A percentile compares a stretch with the other conserved stretches of the same genome.
These are phyloP conservation scores for Euzophera pinguis DNA, from an alignment of 2,888 invertebrate genomes.

Conservation along the genomic window DNA sequence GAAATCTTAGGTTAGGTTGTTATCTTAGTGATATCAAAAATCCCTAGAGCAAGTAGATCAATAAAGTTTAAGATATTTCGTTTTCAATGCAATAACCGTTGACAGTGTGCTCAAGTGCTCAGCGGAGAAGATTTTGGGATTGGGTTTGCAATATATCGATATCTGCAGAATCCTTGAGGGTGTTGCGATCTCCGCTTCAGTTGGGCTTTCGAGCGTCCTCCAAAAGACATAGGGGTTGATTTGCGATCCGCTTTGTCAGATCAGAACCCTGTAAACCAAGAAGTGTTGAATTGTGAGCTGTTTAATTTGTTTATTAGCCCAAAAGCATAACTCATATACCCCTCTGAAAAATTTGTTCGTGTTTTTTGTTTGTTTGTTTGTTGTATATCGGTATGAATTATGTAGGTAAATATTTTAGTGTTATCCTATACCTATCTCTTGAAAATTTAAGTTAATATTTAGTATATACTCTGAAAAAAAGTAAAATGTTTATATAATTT, in stretches of 20 bases:
- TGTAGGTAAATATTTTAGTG: no score
- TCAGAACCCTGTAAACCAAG: conserved; percentile 44
- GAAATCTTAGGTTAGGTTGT: no score
- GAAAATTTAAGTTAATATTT: no score
- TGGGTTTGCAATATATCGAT: conserved; percentile 41
- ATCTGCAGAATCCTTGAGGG: conserved; percentile 46
- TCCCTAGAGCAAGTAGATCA: no score
- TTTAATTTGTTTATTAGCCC: conserved; percentile 25
- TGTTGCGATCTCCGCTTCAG: conserved; percentile 47
- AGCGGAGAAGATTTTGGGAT: conserved; percentile 23
- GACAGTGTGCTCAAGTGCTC: background rate
- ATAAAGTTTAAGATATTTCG: background rate
- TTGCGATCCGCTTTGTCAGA: conserved; percentile 61
- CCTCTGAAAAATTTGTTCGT: no score
- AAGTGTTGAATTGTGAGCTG: conserved; percentile 41
- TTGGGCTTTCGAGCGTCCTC: conserved; percentile 48
- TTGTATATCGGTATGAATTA: no score
- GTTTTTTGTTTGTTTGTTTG: no score
- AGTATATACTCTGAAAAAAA: no score
- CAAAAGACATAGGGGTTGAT: conserved; percentile 42
- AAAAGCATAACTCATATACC: conserved; percentile 11
- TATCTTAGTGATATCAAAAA: no score
- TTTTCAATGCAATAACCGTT: background rate
- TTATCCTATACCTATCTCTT: no score
- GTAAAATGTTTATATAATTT: no score